Conservation (phyloP, 2,797 vertebrate genomes). For the Gymnocypris eckloni region DNA sequence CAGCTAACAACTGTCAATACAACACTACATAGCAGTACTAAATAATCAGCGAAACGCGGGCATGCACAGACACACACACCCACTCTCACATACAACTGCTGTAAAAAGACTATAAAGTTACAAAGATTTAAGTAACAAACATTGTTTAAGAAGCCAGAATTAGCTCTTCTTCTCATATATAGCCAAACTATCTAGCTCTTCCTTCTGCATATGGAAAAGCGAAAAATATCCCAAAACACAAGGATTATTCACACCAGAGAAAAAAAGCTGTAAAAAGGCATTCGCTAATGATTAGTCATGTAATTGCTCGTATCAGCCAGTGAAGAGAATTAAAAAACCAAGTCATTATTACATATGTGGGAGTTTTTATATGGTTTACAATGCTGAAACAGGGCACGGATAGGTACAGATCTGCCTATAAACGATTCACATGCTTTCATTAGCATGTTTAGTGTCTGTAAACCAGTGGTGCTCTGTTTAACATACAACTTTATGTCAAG, state of each 20-base stretch:
- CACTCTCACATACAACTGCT: constrained; percentile 32
- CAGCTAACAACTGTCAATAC: constrained; percentile 48
- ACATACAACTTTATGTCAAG: background rate
- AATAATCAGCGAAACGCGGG: constrained; percentile 42
- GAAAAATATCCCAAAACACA: constrained; percentile 24
- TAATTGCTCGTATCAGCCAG: constrained; percentile 49
- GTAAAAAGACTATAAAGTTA: constrained; percentile 61
- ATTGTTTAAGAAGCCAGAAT: constrained; percentile 61
- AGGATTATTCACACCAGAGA: constrained; percentile 50
- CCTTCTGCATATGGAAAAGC: constrained; percentile 47
- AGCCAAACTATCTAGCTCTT: constrained; percentile 42
- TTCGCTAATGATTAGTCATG: constrained; percentile 37
- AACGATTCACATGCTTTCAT: background rate
- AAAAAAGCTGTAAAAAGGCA: constrained; percentile 53
- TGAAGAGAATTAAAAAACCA: constrained; percentile 18
- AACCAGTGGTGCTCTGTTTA: constrained; percentile 20
- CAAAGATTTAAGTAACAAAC: constrained; percentile 59
- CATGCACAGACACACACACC: constrained; percentile 42
- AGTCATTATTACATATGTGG: constrained; percentile 24
- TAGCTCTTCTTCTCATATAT: constrained; percentile 53
- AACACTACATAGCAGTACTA: constrained; percentile 41
- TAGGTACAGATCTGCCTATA: constrained; percentile 56
- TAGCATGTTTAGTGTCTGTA: constrained; percentile 17
- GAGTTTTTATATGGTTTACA: constrained; percentile 68
- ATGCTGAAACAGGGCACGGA: constrained; percentile 68